Base-by-base conservation (phyloP, 2,797 vertebrate species). In the Heterohyrax brucei region DNA sequence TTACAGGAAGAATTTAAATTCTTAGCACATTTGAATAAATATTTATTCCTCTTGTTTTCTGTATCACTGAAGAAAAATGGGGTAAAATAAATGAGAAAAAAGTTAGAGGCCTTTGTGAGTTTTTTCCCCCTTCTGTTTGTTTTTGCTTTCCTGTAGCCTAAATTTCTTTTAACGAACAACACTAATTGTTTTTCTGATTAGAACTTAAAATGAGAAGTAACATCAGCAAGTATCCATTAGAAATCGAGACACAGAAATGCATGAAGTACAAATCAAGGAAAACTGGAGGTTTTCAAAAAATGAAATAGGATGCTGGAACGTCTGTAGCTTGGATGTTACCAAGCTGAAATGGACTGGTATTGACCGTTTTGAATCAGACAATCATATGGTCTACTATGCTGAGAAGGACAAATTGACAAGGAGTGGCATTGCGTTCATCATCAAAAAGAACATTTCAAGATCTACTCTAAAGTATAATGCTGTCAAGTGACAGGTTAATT, bases 101-200 rank as follows among this genome's bases (percentile, higher is more conserved):
- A 66, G 26, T 56, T 44, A 87, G 64, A 48, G 13, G n/a, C 16
- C 30, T 83, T 82, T 48, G 1, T 87, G 50, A 13, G 13, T 16
- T 56, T 56, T 56, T 72, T 33, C 16, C 3, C 4, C 64, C 28
- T 10, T 28, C 76, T 50, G 19, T 48, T 64, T 62, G 46, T 33
- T 86, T 89, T 92, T 81, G 46, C 72, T 87, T 24, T 73, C 44
- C 53, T n/a, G 39, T 61, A 39, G 50, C 30, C 64, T 92, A 66
- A 66, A 92, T 87, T 92, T 81, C 64, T 89, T 13, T 73, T 44
- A 87, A 80, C 68, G 80, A 87, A 66, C 76, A 80, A 59, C 3
- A 91, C 10, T 75, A 44, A 85, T 39, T 76, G 26, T 70, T 89
- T 77, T 77, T 88, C 72, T 33, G 53, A 75, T 53, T 93, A 79